Base-by-base conservation (phyloP, 1,140 invertebrate genomes). In the Oryctes rhinoceros region DNA sequence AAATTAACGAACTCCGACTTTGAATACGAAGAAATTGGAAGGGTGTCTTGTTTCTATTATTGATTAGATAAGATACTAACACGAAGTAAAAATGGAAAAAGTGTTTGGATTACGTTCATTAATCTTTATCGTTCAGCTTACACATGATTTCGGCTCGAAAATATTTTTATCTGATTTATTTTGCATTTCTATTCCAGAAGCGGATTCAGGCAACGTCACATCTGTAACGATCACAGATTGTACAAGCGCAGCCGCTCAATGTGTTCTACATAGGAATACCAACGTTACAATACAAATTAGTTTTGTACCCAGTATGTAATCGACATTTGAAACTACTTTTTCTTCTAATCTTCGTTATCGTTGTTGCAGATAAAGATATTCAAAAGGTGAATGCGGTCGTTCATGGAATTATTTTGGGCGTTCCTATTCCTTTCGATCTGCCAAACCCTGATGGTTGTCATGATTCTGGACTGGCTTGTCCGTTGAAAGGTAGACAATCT, bases 371-470 rank as follows among this genome's bases (percentile, higher is more conserved):
- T 30, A 81, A 85, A 81, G 87, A 89, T 18, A 83, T 88, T 0
- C 84, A 83, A 3, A 82, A 80, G n/a, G 85, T 94, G 4, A 90
- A 86, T 35, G 91, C 92, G 3, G 90, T 92, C 2, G 92, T 94
- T 0, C 92, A 94, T 87, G 94, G 94, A 3, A 88, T 94, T 47
- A 89, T 96, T 20, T 88, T 91, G 85, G 91, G 91, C 71, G 85
- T 94, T 13, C 91, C 93, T 1, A 88, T 94, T 80, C 93, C 94
- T 35, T 96, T 95, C 85, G 90, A 90, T 11, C 83, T 95, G 80
- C 86, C 91, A 7, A 91, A 95, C 84, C 88, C 91, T 0, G 88
- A 95, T 85, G 94, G 91, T 6, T 96, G 94, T 85, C 84, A 88
- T 39, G 89, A 90, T 80, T 91, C 90, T 49, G 92, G 92, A 0